A percentile compares a stretch with the other conserved stretches of the same genome.
These are phyloP conservation scores for Amia ocellicauda DNA, from an alignment of 2,113 vertebrate genomes.

Conservation along the genomic window DNA sequence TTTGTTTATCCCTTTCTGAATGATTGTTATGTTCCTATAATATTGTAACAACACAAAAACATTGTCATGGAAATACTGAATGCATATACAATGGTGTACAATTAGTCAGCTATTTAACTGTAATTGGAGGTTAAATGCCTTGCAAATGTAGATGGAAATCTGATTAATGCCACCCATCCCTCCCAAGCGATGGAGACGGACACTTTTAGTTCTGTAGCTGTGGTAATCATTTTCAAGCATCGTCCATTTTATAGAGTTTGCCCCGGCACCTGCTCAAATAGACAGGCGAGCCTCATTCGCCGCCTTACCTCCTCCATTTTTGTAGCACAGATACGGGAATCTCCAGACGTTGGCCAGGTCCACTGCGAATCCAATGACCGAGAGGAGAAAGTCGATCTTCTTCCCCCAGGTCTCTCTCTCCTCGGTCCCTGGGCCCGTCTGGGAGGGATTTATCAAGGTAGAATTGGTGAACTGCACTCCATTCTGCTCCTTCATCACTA, in stretches of 20 bases:
- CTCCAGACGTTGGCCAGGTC: conserved; percentile 88
- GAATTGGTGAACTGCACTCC: conserved; percentile 81
- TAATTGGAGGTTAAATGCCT: neutral
- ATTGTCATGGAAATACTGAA: too few species aligned
- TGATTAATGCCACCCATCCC: conserved; percentile 24
- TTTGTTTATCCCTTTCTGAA: too few species aligned
- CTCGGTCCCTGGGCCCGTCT: conserved; percentile 44
- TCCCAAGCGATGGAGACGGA: conserved; percentile 49
- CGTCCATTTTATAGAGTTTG: neutral
- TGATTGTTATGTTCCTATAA: too few species aligned
- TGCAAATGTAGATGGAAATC: neutral
- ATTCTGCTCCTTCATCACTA: conserved; percentile 86
- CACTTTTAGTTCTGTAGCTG: conserved; percentile 58
- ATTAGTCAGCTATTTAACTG: neutral
- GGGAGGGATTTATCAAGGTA: conserved; percentile 57
- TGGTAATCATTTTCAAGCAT: conserved; percentile 38
- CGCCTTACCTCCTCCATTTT: conserved; percentile 81
- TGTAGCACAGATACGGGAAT: conserved; percentile 87
- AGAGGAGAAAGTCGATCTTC: conserved; percentile 86
- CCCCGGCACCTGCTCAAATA: neutral
- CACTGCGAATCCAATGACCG: conserved; percentile 82
- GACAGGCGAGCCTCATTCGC: neutral
- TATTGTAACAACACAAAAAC: too few species aligned
- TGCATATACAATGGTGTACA: neutral
- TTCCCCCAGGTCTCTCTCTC: conserved; percentile 85